A percentile compares a stretch with the other conserved stretches of the same genome.
Conservation (phyloP, 1,140 invertebrate genomes). For the Dinothrombium tinctorium region DNA sequence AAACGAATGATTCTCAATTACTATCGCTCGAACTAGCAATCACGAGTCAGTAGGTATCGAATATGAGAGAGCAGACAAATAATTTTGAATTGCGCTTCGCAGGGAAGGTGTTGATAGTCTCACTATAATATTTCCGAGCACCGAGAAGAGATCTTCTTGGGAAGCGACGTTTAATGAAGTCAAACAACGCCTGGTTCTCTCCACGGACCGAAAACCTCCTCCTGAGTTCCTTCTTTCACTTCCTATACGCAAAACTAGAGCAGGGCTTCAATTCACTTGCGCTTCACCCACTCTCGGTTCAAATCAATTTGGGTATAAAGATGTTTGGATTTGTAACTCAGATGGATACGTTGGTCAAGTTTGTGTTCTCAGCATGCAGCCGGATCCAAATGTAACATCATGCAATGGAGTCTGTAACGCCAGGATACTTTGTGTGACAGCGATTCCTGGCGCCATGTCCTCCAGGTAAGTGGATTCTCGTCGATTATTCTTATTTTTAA, state of each 20-base stretch:
- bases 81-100: conserved; percentile 20
- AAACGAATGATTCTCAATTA: conserved; percentile 51
- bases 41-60: conserved; percentile 56
- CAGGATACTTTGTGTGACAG: conserved; percentile 65
- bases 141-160: conserved; percentile 67
- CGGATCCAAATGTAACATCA: conserved; percentile 64
- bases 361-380: conserved; percentile 63
- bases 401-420: conserved; percentile 91
- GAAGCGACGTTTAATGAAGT: conserved; percentile 69
- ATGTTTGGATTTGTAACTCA: conserved; percentile 90
- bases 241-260: conserved; percentile 73
- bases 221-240: conserved; percentile 67
- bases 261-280: conserved; percentile 80
- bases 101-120: conserved; percentile 60
- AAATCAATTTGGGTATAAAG: conserved; percentile 28
- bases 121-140: conserved; percentile 58
- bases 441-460: conserved; percentile 40
- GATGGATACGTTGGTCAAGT: conserved; percentile 90
- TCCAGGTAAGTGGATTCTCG: too few relatives aligned
- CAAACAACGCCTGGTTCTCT: conserved; percentile 43
- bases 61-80: too few relatives aligned
- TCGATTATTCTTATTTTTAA: too few relatives aligned
- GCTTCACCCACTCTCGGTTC: conserved; percentile 50
- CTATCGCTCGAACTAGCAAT: conserved; percentile 53
- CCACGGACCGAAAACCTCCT: conserved; percentile 35